These are phyloP conservation scores for Limosa lapponica DNA, from an alignment of 2,797 vertebrate genomes.

Conservation along the genomic window DNA sequence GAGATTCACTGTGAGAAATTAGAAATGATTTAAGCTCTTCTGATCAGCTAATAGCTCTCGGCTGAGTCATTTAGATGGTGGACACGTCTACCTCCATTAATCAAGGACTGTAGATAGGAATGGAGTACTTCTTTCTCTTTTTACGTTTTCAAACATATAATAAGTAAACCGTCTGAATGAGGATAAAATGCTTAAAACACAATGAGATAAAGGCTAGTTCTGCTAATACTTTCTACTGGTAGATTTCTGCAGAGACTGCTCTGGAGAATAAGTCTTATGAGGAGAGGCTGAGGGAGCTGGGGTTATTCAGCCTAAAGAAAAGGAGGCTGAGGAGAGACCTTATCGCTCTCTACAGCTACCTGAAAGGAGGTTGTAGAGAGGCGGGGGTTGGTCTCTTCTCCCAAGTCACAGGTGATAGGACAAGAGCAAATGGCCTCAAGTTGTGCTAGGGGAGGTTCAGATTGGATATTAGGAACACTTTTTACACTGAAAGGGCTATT, in stretches of 20 bases:
- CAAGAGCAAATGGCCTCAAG: no score
- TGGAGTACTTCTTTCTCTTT: neutral
- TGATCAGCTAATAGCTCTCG: slow-evolving; percentile 38
- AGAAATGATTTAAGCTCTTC: slow-evolving; percentile 24
- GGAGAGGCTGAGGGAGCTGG: no score
- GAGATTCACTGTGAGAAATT: neutral
- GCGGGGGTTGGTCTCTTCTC: no score
- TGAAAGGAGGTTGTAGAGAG: no score
- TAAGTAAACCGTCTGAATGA: neutral
- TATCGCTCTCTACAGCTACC: no score
- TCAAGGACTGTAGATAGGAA: neutral
- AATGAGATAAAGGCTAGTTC: neutral
- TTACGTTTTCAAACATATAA: neutral
- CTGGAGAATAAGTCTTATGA: no score
- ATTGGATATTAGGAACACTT: no score
- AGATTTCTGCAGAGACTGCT: neutral
- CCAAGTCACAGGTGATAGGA: no score
- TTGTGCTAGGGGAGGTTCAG: no score
- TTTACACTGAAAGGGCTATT: no score
- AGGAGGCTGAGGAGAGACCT: no score
- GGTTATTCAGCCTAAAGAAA: no score
- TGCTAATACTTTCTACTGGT: neutral
- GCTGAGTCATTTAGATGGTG: neutral
- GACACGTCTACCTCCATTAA: slow-evolving; percentile 3
- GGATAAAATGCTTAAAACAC: neutral